Evolutionary conservation across 1,140 invertebrate species (phyloP), one percentile per base, ranked within the genome.

Genomic region (Lithobius niger): DNA sequence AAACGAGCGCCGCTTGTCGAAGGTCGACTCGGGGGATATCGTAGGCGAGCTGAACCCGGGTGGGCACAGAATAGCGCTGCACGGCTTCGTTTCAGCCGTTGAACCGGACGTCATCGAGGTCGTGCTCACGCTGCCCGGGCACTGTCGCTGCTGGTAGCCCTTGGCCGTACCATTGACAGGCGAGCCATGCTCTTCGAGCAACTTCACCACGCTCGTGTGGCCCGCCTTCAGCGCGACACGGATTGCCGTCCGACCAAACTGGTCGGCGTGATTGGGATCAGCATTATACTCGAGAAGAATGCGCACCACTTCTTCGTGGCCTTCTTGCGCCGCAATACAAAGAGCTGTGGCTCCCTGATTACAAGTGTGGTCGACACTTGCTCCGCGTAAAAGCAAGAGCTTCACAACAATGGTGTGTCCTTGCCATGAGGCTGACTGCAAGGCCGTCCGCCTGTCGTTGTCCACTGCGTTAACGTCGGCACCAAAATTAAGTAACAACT

Each of bases 351-450:
- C 92, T 27, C 92, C 92, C 74, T 89, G 85, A 67, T 91, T 92
- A 67, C 92, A 96, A 6, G 87, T 86, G 65, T 94, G 88, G 72
- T 94, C 83, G 16, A 90, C 85, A 55, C 77, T 72, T 0, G 90
- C 74, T 3, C 83, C 82, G 60, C 81, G 78, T 64, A 84, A 80
- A 16, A 93, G 71, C 10, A 97, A 71, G 31, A 93, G 72, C 50
- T 82, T 77, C 42, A 96, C 88, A 31, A 91, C 86, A 52, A 82
- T 78, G 22, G 81, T 79, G 62, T 94, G 87, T 6, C 92, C 92
- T 67, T 94, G 87, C 91, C 91, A 96, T 49, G 88, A 86, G n/a
- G 91, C 91, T 18, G 88, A 91, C 72, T 95, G 91, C 55, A 96
- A 69, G 3, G 92, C 85, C 0, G 90, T 94, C 40, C 92, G 76